Percentiles rank a stretch among this genome's conserved stretches.
Evolutionary conservation across 2,888 invertebrate genomes (phyloP).

Genomic region (Ryuthela nishihirai): DNA sequence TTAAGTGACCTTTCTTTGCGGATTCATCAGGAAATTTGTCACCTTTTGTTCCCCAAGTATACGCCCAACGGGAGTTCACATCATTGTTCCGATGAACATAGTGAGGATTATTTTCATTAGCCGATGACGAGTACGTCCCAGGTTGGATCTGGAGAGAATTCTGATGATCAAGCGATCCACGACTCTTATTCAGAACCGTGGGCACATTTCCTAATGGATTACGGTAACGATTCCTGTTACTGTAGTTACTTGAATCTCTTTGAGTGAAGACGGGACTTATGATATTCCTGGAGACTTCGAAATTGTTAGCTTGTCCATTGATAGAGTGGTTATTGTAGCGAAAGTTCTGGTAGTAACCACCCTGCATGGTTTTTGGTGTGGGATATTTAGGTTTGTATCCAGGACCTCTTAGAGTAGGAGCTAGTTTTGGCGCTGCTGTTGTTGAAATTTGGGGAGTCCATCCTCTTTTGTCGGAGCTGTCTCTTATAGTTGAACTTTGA

Average conservation of each 20-base stretch:
- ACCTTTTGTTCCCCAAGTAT: conserved; percentile 12
- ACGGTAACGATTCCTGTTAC: neutral
- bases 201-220: conserved; percentile 2
- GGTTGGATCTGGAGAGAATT: neutral
- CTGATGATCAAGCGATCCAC: neutral
- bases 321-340: conserved; percentile 3
- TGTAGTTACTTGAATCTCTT: conserved; percentile 9
- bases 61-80: conserved; percentile 16
- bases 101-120: conserved; percentile 1
- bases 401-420: no score
- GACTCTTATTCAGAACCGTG: conserved; percentile 2
- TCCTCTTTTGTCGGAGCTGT: no score
- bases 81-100: conserved; percentile 9
- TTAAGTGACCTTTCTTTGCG: conserved; percentile 1
- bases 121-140: neutral
- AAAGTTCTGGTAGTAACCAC: conserved; percentile 16
- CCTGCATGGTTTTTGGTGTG: neutral
- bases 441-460: no score
- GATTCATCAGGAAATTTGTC: conserved; percentile 12
- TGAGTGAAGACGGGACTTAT: conserved; percentile 23
- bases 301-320: neutral
- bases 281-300: neutral
- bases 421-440: no score
- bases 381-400: conserved; percentile 7
- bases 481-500: no score